Evolutionary conservation across 37 sponge, comb jelly and placozoan genomes (phyloP).

Genomic region (Spongilla lacustris): DNA sequence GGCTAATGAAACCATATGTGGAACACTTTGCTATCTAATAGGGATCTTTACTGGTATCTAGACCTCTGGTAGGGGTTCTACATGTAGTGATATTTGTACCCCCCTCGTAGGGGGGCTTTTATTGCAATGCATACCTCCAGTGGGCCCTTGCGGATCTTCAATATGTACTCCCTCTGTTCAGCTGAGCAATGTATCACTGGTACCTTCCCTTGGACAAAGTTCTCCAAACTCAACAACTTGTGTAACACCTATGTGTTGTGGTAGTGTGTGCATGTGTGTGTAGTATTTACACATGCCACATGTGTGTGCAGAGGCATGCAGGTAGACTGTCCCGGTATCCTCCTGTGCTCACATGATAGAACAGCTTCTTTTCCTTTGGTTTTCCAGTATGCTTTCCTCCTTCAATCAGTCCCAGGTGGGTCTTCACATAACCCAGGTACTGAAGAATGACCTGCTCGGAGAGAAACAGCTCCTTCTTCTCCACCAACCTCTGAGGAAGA

Average conservation of each 20-base stretch:
- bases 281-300: too few species aligned
- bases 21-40: too few species aligned
- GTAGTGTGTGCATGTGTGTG: constrained; percentile 23
- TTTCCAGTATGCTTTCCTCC: constrained; percentile 50
- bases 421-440: constrained; percentile 61
- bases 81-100: too few species aligned
- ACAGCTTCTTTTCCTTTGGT: constrained; percentile 51
- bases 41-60: neutral
- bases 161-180: constrained; percentile 54
- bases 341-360: constrained; percentile 50
- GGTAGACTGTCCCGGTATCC: too few species aligned
- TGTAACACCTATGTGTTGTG: constrained; percentile 48
- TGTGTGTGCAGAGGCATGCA: neutral
- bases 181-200: constrained; percentile 44
- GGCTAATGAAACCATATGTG: neutral
- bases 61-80: neutral
- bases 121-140: too few species aligned
- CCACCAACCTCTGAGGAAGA: constrained; percentile 15
- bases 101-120: too few species aligned
- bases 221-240: constrained; percentile 62
- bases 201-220: constrained; percentile 36
- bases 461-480: constrained; percentile 45
- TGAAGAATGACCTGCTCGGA: constrained; percentile 67
- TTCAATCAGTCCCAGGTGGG: constrained; percentile 46
- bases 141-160: constrained; percentile 62